Evolutionary conservation across 2,113 vertebrate species (phyloP).

Genomic region (Ammospiza nelsoni): DNA sequence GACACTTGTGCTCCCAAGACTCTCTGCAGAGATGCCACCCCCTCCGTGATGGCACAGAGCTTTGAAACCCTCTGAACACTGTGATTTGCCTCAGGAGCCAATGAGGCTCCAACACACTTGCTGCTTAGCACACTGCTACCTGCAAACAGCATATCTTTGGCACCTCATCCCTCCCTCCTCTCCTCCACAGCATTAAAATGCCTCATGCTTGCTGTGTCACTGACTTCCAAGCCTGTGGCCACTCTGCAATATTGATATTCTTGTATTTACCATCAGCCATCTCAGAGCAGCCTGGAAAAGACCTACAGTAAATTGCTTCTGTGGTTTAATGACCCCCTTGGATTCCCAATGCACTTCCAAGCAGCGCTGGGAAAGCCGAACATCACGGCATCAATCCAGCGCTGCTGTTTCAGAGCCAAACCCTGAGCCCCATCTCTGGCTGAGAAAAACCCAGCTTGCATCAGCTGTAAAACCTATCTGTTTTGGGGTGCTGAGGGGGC

Average conservation of each 20-base stretch:
- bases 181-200: background rate
- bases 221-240: background rate
- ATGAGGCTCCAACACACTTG: fast-evolving
- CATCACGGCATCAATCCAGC: background rate
- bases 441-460: background rate
- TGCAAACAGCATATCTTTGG: background rate
- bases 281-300: background rate
- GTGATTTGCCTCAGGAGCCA: background rate
- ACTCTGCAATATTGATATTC: background rate
- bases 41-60: background rate
- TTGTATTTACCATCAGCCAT: background rate
- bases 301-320: background rate
- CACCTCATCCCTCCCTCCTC: background rate
- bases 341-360: background rate
- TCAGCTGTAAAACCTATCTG: background rate
- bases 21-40: background rate
- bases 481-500: background rate
- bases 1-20: background rate
- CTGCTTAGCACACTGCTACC: background rate
- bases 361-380: background rate
- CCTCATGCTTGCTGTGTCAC: background rate
- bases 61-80: background rate
- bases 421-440: too few species aligned
- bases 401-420: background rate
- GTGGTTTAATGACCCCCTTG: background rate